Base-by-base conservation (phyloP, 2,797 vertebrate species). In the Chanos chanos region DNA sequence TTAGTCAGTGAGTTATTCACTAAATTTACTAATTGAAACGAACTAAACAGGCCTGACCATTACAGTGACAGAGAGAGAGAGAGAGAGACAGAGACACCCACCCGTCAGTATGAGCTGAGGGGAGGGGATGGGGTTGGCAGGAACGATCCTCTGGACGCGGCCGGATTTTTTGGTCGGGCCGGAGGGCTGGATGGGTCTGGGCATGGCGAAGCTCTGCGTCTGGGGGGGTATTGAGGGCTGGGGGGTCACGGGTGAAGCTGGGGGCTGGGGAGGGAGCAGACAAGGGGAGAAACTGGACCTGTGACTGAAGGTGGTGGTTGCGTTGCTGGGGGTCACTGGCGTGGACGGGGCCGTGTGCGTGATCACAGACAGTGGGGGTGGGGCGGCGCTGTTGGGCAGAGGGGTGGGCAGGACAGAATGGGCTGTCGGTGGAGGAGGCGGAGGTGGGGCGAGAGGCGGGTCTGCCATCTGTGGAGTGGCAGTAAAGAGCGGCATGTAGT, bases 321-420 rank as follows among this genome's bases (percentile, higher is more conserved):
- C 81, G 12, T 87, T 79, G 0, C 86, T 89, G 9, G 88, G 85
- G 0, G 89, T 90, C 41, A 89, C 81, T 0, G n/a, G n/a, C n/a
- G 89, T 81, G n/a, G 94, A 84, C 0, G 93, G 87, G 10, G 92
- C 87, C 0, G 91, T 90, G 83, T 94, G 93, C 0, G 92, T 92
- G 64, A 89, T 92, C 61, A 92, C 90, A 0, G 89, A 79, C 1
- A 71, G 7, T 3, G 67, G 19, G 0, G 85, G 77, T 0, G 83
- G 73, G 2, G 79, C 81, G 13, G 68, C 73, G 66, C 55, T 13
- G 19, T 5, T 2, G 75, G 74, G 16, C 68, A 78, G 45, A 84
- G 83, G 2, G 72, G 21, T 1, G 73, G 57, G 16, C 88, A 71
- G 4, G 77, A 67, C 3, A 84, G 65, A 4, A 76, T 22, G 3